A percentile compares a stretch with the other conserved stretches of the same genome.
phyloP scores from a whole-genome alignment of 2,113 vertebrate species.

The Jacana jacana region DNA sequence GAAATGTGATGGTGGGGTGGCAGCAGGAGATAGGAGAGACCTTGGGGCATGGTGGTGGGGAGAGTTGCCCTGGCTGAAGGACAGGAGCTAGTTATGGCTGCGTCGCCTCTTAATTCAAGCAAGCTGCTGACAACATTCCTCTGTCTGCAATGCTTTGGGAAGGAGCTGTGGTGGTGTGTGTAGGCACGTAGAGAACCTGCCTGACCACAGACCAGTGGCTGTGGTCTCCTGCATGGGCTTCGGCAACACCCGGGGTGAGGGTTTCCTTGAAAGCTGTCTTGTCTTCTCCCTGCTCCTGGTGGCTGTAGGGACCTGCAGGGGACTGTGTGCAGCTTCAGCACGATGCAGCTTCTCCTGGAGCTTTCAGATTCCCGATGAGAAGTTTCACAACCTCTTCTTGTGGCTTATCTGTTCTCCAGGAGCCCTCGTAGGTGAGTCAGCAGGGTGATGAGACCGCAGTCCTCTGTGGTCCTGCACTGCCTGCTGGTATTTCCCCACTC shows the following conservation, averaged over 20 bases:
- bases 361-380: not conserved
- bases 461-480: not conserved
- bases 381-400: not conserved
- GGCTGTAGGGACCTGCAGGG: not conserved
- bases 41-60: not conserved
- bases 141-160: accelerated
- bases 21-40: not conserved
- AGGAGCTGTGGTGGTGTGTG: not conserved
- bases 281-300: not conserved
- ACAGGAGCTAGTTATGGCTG: not conserved
- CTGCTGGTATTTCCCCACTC: accelerated
- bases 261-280: not conserved
- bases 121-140: not conserved
- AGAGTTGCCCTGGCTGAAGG: not conserved
- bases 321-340: not conserved
- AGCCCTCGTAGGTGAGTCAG: not conserved
- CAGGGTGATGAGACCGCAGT: accelerated
- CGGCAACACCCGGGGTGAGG: not conserved
- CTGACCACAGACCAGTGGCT: not conserved
- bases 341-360: not conserved
- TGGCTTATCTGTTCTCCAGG: not conserved
- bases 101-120: not conserved
- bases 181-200: not conserved
- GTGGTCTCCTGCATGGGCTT: not conserved
- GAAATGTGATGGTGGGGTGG: not conserved